Base-by-base conservation (phyloP, 1,140 invertebrate genomes). In the Acromyrmex echinatior region DNA sequence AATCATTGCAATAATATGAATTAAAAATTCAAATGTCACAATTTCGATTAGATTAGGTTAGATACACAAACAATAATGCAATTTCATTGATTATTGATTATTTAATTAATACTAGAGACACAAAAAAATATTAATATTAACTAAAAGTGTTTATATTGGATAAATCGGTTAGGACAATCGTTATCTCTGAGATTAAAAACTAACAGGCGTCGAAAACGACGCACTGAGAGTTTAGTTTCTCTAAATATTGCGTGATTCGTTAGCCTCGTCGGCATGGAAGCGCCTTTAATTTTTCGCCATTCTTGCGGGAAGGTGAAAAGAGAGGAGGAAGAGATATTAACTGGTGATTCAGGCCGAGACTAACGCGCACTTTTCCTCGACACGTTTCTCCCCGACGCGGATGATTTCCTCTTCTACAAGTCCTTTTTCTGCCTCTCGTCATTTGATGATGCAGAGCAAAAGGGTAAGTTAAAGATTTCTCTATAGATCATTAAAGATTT, bases 331-430 rank as follows among this genome's bases (percentile, higher is more conserved):
- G 92, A 91, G 91, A 91, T 86, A 95, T 95, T 95, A 95, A 87
- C 86, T 66, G 92, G 89, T 91, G 94, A 95, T 95, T 95, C 94
- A 95, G 95, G 95, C 94, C 95, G 95, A 93, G 95, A 95, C 95
- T 94, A 95, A 95, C 92, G 92, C 89, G 93, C 93, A 95, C 94
- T 95, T 95, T 95, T 95, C 94, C 94, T 92, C 93, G 87, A 91
- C 92, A 93, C 94, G 94, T 95, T 95, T 95, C 94, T 91, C 86
- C 86, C 86, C 91, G 87, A 88, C 82, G 70, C 80, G 86, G 86
- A 88, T 90, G 81, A 88, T 91, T 90, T 91, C 76, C 85, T 87
- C 73, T 39, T 66, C 65, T 56, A 45, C 39, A 51, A 49, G 60
- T 62, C 51, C 58, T 77, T 87, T 86, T 84, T 87, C 87, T 14